Evolutionary conservation across 2,888 invertebrate genomes (phyloP).

Genomic region (Druceiella hillmani): DNA sequence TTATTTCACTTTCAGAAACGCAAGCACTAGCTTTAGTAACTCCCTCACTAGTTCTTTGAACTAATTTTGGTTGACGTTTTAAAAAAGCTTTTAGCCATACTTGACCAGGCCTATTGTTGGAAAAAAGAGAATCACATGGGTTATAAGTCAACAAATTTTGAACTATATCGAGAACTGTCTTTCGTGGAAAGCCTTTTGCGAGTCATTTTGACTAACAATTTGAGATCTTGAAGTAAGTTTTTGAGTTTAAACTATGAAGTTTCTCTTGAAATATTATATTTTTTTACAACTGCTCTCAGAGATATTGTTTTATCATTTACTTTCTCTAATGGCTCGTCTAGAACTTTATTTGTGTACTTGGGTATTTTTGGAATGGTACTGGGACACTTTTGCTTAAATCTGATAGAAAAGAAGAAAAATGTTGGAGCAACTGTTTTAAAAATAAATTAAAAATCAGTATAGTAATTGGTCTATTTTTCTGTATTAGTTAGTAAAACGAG

Average conservation of each 20-base stretch:
- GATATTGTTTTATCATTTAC: slow-evolving; percentile 15
- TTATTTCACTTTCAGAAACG: slow-evolving; percentile 27
- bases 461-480: slow-evolving; percentile 1
- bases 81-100: slow-evolving; percentile 24
- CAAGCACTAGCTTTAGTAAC: slow-evolving; percentile 26
- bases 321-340: slow-evolving; percentile 14
- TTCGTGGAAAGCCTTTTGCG: slow-evolving; percentile 19
- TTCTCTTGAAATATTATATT: slow-evolving; percentile 16
- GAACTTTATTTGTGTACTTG: slow-evolving; percentile 14
- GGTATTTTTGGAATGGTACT: slow-evolving; percentile 14
- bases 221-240: slow-evolving; percentile 15
- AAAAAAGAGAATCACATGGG: slow-evolving; percentile 15
- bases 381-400: neutral
- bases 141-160: slow-evolving; percentile 17
- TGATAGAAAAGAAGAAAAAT: slow-evolving; percentile 8
- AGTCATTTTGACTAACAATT: slow-evolving; percentile 16
- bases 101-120: slow-evolving; percentile 18
- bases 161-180: slow-evolving; percentile 13
- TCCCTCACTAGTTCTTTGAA: slow-evolving; percentile 22
- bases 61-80: slow-evolving; percentile 25
- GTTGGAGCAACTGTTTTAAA: slow-evolving; percentile 3
- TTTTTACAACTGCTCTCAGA: slow-evolving; percentile 15
- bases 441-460: slow-evolving; percentile 1
- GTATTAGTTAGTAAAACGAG: no score
- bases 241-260: slow-evolving; percentile 15